Conservation (phyloP, 1,140 invertebrate genomes). For the Heliconius nattereri region DNA sequence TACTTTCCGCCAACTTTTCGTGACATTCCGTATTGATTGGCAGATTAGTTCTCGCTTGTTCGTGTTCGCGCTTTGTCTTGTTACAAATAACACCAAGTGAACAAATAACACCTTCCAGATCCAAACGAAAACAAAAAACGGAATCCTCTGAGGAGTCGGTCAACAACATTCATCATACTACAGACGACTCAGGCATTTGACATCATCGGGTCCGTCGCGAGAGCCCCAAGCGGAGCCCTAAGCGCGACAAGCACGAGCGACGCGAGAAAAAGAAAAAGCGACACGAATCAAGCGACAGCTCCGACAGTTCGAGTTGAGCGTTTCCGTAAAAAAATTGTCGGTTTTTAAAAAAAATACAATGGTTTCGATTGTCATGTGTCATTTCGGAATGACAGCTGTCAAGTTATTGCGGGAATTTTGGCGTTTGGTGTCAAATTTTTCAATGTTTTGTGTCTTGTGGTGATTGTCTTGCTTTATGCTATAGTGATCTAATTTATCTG, state of each 20-base stretch:
- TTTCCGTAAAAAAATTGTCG: background rate
- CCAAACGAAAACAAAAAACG: conserved; percentile 70
- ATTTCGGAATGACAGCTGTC: background rate
- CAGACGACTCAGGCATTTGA: conserved; percentile 77
- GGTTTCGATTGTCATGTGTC: background rate
- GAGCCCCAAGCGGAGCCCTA: conserved; percentile 61
- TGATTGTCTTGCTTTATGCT: background rate
- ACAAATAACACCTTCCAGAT: conserved; percentile 41
- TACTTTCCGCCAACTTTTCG: too few relatives aligned
- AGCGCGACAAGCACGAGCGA: conserved; percentile 54
- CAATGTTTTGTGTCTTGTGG: background rate
- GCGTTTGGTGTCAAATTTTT: background rate
- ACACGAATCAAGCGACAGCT: conserved; percentile 55
- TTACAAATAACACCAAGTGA: too few relatives aligned
- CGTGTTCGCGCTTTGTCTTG: too few relatives aligned
- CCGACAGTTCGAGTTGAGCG: conserved; percentile 65
- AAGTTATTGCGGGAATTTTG: background rate
- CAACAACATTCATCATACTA: conserved; percentile 73
- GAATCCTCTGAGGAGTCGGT: conserved; percentile 68
- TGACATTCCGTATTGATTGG: too few relatives aligned
- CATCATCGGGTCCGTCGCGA: conserved; percentile 70
- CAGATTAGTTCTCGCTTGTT: too few relatives aligned
- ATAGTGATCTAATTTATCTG: background rate
- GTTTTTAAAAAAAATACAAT: conserved; percentile 14
- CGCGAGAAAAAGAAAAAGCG: conserved; percentile 64